These are phyloP conservation scores for Dascyllus trimaculatus DNA, from an alignment of 2,113 vertebrate genomes.

Conservation along the genomic window DNA sequence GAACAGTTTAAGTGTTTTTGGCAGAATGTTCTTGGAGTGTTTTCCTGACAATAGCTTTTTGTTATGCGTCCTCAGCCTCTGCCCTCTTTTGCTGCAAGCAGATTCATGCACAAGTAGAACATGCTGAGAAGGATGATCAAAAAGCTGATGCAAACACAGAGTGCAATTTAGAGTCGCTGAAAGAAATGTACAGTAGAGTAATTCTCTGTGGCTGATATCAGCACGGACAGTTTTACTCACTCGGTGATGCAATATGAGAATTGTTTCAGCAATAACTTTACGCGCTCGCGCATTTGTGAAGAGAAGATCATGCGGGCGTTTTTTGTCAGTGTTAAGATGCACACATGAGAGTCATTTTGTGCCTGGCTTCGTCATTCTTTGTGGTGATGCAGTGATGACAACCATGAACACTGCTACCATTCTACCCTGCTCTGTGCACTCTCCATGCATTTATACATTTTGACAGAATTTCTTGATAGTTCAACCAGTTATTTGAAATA, in stretches of 20 bases:
- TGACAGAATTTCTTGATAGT: not conserved
- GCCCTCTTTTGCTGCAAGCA: slow-evolving; percentile 30
- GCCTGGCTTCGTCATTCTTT: not conserved
- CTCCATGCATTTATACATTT: not conserved
- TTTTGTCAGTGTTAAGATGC: not conserved
- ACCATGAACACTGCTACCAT: not conserved
- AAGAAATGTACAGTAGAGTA: slow-evolving; percentile 54
- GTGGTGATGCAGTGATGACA: not conserved
- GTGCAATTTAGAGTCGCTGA: slow-evolving; percentile 42
- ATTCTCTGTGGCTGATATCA: slow-evolving; percentile 47
- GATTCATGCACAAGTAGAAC: slow-evolving; percentile 24
- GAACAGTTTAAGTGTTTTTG: slow-evolving; percentile 17
- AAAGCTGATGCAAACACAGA: slow-evolving; percentile 67
- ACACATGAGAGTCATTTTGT: not conserved
- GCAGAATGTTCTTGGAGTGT: slow-evolving; percentile 3
- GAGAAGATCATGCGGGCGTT: slow-evolving; percentile 11
- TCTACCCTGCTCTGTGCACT: not conserved
- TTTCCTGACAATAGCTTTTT: slow-evolving; percentile 21
- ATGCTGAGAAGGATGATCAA: slow-evolving; percentile 59
- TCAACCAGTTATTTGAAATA: not conserved
- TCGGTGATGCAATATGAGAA: slow-evolving; percentile 66
- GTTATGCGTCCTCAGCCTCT: slow-evolving; percentile 19
- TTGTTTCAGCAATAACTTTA: slow-evolving; percentile 59
- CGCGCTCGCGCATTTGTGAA: slow-evolving; percentile 5
- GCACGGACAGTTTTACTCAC: slow-evolving; percentile 47